phyloP scores from a whole-genome alignment of 1,140 invertebrate genomes.

The Pseudomyrmex concolor region DNA sequence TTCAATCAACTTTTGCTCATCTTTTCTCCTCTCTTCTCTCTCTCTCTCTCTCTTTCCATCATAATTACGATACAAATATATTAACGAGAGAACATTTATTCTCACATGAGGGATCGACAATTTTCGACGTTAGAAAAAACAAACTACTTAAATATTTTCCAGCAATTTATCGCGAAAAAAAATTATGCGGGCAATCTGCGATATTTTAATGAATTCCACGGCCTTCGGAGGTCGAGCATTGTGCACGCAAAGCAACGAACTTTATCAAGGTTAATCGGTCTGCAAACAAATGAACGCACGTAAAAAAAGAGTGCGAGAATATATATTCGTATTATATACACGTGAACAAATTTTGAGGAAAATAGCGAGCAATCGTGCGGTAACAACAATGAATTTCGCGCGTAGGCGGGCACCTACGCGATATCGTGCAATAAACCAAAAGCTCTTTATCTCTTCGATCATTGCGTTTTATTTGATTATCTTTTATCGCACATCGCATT shows the following conservation, averaged over 20 bases:
- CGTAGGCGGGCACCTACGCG: too few species aligned
- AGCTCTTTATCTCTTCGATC: background rate
- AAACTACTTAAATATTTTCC: slow-evolving; percentile 11
- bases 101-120: background rate
- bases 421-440: background rate
- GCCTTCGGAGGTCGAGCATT: slow-evolving; percentile 68
- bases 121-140: background rate
- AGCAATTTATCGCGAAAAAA: slow-evolving; percentile 35
- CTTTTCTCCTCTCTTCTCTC: background rate
- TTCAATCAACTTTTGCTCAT: too few species aligned
- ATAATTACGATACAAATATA: background rate
- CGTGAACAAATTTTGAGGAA: background rate
- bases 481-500: background rate
- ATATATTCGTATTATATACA: background rate
- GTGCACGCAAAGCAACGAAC: slow-evolving; percentile 69
- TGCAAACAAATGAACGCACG: background rate
- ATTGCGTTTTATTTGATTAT: background rate
- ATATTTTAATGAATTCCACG: slow-evolving; percentile 62
- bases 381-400: background rate
- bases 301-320: slow-evolving; percentile 17
- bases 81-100: slow-evolving; percentile 22
- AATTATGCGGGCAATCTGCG: slow-evolving; percentile 53
- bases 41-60: background rate
- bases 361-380: slow-evolving; percentile 2
- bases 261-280: slow-evolving; percentile 64